Percentiles rank a stretch among this genome's conserved stretches.
These are phyloP conservation scores for Xylota sylvarum DNA, from an alignment of 2,888 invertebrate genomes.

Conservation along the genomic window DNA sequence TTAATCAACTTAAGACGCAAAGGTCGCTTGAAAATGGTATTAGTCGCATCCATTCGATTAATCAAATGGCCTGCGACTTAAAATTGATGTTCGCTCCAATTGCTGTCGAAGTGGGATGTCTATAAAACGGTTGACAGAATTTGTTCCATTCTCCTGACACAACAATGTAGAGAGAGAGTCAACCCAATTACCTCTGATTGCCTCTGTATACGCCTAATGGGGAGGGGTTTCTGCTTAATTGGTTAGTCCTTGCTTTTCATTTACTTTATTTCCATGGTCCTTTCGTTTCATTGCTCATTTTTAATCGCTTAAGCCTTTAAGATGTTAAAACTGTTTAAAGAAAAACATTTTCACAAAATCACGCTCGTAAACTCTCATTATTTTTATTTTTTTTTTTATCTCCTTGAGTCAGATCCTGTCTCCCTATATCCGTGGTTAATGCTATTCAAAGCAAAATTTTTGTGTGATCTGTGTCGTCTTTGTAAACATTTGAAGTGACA, in stretches of 20 bases:
- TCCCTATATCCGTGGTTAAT: conserved; percentile 17
- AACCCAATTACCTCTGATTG: conserved; percentile 1
- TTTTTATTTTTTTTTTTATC: conserved; percentile 19
- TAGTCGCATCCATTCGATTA: not conserved
- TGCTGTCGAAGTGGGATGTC: not conserved
- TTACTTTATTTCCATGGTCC: not conserved
- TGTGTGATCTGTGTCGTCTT: conserved; percentile 53
- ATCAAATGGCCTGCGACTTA: not conserved
- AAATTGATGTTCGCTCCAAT: not conserved
- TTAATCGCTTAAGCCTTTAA: conserved; percentile 19
- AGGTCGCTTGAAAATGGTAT: not conserved
- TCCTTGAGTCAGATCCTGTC: conserved; percentile 25
- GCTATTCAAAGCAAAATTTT: conserved; percentile 57
- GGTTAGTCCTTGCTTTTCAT: not conserved
- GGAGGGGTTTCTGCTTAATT: not conserved
- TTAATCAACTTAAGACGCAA: not conserved
- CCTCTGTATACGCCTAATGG: not conserved
- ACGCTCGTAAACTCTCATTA: conserved; percentile 28
- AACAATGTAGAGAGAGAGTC: not conserved
- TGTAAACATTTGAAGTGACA: conserved; percentile 39
- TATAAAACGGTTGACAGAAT: not conserved
- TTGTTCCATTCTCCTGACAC: not conserved
- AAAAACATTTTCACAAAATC: conserved; percentile 27
- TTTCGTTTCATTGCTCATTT: conserved; percentile 22
- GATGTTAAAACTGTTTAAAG: conserved; percentile 18